Evolutionary conservation across 2,888 invertebrate genomes (phyloP).

Genomic region (Dasysyrphus albostriatus): DNA sequence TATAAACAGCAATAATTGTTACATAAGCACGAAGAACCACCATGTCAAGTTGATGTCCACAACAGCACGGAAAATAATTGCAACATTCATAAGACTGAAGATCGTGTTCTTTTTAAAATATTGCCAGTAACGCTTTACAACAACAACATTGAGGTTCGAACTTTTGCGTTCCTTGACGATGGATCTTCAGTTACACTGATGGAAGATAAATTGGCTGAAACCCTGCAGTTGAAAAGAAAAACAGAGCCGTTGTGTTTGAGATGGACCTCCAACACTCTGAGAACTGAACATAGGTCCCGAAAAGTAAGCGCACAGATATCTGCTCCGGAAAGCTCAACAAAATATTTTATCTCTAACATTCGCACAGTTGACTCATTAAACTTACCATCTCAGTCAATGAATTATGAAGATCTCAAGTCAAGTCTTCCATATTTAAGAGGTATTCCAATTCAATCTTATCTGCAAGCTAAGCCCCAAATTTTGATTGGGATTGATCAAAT

Average conservation of each 20-base stretch:
- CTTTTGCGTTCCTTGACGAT: too few relatives aligned
- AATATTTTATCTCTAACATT: background rate
- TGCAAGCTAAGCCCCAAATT: background rate
- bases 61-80: too few relatives aligned
- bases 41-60: too few relatives aligned
- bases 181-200: too few relatives aligned
- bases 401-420: background rate
- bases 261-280: background rate
- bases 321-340: background rate
- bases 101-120: too few relatives aligned
- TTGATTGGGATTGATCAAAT: background rate
- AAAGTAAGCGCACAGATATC: background rate
- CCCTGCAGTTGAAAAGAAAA: background rate
- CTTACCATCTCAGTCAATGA: background rate
- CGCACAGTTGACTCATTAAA: background rate
- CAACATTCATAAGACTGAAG: too few relatives aligned
- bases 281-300: background rate
- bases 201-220: background rate
- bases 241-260: conserved; percentile 17
- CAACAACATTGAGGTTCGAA: too few relatives aligned
- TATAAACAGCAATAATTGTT: too few relatives aligned
- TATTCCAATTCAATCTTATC: background rate
- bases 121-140: too few relatives aligned
- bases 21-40: too few relatives aligned
- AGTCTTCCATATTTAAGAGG: background rate